phyloP scores from a whole-genome alignment of 2,113 vertebrate species.

The Crotalus tigris region DNA sequence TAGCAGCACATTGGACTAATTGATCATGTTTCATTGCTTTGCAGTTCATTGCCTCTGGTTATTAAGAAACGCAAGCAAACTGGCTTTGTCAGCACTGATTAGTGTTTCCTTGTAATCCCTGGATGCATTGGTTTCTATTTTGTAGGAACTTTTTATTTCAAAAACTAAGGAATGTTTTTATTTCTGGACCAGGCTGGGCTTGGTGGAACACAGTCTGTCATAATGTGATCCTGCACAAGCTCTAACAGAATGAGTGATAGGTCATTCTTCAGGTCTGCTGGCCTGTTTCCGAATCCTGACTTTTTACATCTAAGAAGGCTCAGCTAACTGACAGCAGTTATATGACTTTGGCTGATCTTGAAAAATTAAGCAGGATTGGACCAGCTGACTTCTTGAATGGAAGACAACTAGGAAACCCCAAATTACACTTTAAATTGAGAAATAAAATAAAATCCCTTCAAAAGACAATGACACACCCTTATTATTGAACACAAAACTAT shows the following conservation, averaged over 20 bases:
- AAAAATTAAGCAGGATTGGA: not conserved
- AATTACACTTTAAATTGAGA: not conserved
- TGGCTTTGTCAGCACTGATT: conserved; percentile 25
- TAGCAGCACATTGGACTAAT: conserved; percentile 12
- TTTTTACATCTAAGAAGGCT: not conserved
- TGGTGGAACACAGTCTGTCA: not conserved
- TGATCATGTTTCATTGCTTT: conserved; percentile 35
- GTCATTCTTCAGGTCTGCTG: not conserved
- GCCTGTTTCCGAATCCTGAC: not conserved
- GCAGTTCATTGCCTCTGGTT: not conserved
- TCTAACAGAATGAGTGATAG: not conserved
- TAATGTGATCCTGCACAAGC: not conserved
- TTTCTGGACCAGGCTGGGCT: not conserved
- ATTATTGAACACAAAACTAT: not conserved
- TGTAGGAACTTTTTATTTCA: not conserved
- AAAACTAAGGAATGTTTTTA: not conserved
- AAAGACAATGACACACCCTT: not conserved
- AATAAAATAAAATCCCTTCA: not conserved
- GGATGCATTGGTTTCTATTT: conserved; percentile 20
- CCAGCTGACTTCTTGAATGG: not conserved
- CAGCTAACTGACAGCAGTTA: not conserved
- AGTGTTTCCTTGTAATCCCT: conserved; percentile 16
- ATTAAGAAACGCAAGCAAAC: conserved; percentile 24
- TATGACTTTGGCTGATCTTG: not conserved
- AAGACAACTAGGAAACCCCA: not conserved